Evolutionary conservation across 2,113 vertebrate species (phyloP).

Genomic region (Mungos mungo): DNA sequence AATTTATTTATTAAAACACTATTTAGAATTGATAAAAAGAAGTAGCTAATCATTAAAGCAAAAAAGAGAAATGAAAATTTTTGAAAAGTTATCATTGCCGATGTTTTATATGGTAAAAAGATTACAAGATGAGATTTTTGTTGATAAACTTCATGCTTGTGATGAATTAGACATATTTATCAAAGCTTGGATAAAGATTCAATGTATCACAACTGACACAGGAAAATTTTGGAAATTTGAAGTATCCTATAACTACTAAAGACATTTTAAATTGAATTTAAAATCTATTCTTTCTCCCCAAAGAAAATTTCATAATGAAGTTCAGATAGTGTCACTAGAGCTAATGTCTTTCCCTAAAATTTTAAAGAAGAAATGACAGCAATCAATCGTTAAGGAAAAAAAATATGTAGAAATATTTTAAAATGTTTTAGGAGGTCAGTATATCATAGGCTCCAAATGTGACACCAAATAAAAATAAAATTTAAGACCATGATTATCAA

Average conservation of each 20-base stretch:
- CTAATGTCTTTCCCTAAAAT: background rate
- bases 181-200: background rate
- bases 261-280: background rate
- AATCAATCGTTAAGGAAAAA: background rate
- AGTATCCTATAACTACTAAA: background rate
- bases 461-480: background rate
- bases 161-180: background rate
- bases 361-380: background rate
- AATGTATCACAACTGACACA: background rate
- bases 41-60: background rate
- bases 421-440: background rate
- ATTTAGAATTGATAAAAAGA: background rate
- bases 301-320: background rate
- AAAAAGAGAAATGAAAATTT: background rate
- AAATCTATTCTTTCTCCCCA: background rate
- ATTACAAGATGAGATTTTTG: background rate
- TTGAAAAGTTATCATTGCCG: background rate
- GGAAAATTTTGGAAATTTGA: background rate
- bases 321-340: background rate
- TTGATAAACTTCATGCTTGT: background rate
- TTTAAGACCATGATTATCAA: background rate
- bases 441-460: background rate
- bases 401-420: background rate
- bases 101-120: background rate
- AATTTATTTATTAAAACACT: background rate